phyloP scores from a whole-genome alignment of 2,888 invertebrate genomes.

The Strigamia maritima region DNA sequence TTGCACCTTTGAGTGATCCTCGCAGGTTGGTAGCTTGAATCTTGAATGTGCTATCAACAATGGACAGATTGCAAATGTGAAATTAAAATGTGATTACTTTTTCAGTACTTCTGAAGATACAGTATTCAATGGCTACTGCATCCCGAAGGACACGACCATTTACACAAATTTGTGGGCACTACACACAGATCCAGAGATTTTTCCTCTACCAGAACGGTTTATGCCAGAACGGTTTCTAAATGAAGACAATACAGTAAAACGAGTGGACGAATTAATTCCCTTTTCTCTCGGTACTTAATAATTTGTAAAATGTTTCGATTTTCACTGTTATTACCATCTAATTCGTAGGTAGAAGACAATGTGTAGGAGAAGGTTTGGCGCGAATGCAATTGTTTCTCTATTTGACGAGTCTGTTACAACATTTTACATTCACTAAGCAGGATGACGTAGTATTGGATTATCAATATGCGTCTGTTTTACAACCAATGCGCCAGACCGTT shows the following conservation, averaged over 20 bases:
- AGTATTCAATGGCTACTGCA: neutral
- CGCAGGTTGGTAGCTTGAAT: too few species aligned
- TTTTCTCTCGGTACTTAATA: slow-evolving; percentile 18
- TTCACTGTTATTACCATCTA: too few species aligned
- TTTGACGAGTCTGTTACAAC: neutral
- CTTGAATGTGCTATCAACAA: too few species aligned
- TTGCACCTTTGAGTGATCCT: neutral
- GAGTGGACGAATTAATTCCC: neutral
- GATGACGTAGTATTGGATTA: neutral
- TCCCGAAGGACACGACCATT: slow-evolving; percentile 34
- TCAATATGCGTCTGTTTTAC: neutral
- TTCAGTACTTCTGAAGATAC: slow-evolving; percentile 4
- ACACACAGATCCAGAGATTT: slow-evolving; percentile 17
- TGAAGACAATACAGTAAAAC: neutral
- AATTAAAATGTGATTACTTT: too few species aligned
- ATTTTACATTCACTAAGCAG: neutral
- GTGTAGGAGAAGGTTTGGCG: neutral
- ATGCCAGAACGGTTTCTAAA: neutral
- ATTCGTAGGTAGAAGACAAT: too few species aligned
- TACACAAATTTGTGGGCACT: slow-evolving; percentile 7
- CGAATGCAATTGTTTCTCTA: neutral
- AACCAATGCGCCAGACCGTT: too few species aligned
- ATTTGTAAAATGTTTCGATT: too few species aligned
- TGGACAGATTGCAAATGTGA: too few species aligned
- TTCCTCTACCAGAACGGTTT: neutral